Base-by-base conservation (phyloP, 2,888 invertebrate genomes). In the Apamea epomidion region DNA sequence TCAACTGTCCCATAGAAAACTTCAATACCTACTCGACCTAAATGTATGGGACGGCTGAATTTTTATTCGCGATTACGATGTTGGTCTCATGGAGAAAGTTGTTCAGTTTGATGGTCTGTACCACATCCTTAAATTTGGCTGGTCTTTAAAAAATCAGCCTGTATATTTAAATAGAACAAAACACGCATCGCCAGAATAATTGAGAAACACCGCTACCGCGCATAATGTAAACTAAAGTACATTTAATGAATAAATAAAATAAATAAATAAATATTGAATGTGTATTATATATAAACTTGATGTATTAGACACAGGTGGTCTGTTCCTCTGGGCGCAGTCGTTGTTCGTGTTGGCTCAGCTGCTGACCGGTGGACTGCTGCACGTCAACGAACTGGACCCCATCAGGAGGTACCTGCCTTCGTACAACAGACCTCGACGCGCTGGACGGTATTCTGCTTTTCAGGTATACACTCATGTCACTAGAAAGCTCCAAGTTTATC, bases 311-410 rank as follows among this genome's bases (percentile, higher is more conserved):
- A 97, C 97, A 70, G 96, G 97, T 42, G 98, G 98, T 0, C 93
- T 99, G 80, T 99, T 98, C 95, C 97, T 99, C 64, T 99, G 99
- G 99, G 99, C 99, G 88, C 99, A 99, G 97, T 98, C 99, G 0
- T 97, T 99, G 97, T 99, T 99, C 95, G 98, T 99, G 83, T 98
- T 99, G 90, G 98, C 99, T 1, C 99, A 99, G 94, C 97, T 99
- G 73, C 96, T 99, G 82, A 99, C 99, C 3, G 98, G 98, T 51
- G 98, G 99, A 0, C 96, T 99, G 83, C 97, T 99, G 77, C 99
- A 99, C 93, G 98, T 99, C 60, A 99, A 99, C 92, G 99, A 99
- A 95, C 96, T 99, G 84, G 99, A 99, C 96, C 99, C 99, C 0
- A 99, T 99, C 88, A 97, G 99, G 72, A 98, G 99, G 58, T 99